Evolutionary conservation across 2,888 invertebrate genomes (phyloP), one percentile per base, ranked within the genome.

Genomic region (Polietes domitor): DNA sequence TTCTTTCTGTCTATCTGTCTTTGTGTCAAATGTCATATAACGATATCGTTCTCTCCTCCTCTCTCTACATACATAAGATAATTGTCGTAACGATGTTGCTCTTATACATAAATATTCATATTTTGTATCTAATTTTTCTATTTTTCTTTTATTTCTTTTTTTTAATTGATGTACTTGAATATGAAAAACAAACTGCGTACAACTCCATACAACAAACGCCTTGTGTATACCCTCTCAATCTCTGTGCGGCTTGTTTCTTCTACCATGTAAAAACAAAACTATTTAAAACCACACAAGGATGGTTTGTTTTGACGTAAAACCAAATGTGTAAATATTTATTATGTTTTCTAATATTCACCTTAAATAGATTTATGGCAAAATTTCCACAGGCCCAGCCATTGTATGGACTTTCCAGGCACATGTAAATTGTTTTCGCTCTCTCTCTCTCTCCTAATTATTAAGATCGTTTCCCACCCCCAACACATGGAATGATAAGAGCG

Each of bases 361-460:
- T 24, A 55, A 58, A 19, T 75, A 81, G 84, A 84, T 47, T 76
- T 84, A 41, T 81, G 78, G 84, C 53, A 77, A 55, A 84, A 79
- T 77, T 58, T 84, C 50, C 81, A 78, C 84, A 68, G 81, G 75
- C 78, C 84, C 78, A 84, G 84, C 73, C 78, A 84, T 70, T 84
- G 78, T 70, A 70, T 68, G 78, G 84, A 84, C 21, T 84, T 84
- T 78, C 81, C 84, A 79, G 78, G 73, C 78, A 81, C 78, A 79
- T 84, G 81, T 84, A 84, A 83, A 58, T 75, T 72, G 41, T 80
- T 68, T 43, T 28, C 63, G 32, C 63, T 32, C 10, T 21, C 24
- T 21, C 47, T n/a, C 47, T 21, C 58, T 58, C 58, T 37, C 1
- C 5, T 24, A 19, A 53, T 9, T 53, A 53, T 12, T 19, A 65